A percentile compares a stretch with the other conserved stretches of the same genome.
These are phyloP conservation scores for Athripsodes cinereus DNA, from an alignment of 2,888 invertebrate species.

Conservation along the genomic window DNA sequence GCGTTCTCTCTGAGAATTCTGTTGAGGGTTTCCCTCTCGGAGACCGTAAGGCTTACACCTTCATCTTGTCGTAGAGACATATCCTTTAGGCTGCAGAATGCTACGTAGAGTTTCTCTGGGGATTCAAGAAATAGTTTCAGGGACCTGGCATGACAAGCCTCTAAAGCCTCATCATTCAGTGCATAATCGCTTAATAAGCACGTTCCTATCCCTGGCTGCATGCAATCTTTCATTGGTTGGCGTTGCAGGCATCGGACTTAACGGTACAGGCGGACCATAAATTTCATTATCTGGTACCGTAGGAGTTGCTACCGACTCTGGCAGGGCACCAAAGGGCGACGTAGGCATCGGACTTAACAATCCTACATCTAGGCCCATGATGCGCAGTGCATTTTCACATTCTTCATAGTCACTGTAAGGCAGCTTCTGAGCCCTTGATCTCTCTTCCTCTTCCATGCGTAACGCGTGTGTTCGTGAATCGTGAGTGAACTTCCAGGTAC, in stretches of 20 bases:
- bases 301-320: background rate
- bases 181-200: background rate
- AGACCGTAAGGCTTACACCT: background rate
- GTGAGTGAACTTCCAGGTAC: no score
- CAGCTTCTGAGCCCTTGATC: background rate
- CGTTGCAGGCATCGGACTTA: background rate
- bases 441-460: background rate
- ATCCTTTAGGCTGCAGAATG: background rate
- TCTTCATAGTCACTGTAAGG: background rate
- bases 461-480: background rate
- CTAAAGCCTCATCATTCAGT: background rate
- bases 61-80: background rate
- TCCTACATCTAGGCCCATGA: background rate
- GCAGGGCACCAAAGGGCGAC: background rate
- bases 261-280: background rate
- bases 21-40: no score
- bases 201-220: background rate
- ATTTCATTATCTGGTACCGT: background rate
- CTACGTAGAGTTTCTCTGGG: background rate
- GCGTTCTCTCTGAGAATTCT: background rate
- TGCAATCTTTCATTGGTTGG: background rate
- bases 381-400: background rate
- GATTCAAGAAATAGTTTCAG: background rate
- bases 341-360: background rate
- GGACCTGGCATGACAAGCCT: background rate